A percentile compares a stretch with the other conserved stretches of the same genome.
Evolutionary conservation across 2,113 vertebrate genomes (phyloP).

Genomic region (Oryctolagus cuniculus): DNA sequence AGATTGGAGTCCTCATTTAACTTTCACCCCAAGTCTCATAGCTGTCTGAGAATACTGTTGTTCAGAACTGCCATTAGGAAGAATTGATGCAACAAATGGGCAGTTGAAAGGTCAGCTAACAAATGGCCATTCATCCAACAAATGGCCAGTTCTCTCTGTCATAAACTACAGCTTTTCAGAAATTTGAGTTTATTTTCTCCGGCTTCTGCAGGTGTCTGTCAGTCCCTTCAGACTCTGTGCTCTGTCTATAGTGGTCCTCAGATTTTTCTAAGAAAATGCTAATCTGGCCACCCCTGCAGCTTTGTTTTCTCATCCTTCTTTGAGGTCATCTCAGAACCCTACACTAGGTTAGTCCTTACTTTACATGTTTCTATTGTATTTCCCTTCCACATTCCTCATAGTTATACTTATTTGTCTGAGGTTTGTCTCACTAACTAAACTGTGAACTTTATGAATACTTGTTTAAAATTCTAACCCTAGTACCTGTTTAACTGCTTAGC

Average conservation of each 20-base stretch:
- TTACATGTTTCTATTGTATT: not conserved
- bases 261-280: not conserved
- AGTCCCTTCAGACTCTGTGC: not conserved
- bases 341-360: not conserved
- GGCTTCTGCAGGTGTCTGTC: not conserved
- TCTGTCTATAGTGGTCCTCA: not conserved
- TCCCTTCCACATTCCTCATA: not conserved
- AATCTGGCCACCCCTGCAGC: fast-evolving
- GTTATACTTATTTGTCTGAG: not conserved
- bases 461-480: not conserved
- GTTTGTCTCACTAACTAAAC: not conserved
- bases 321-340: not conserved
- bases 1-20: not conserved
- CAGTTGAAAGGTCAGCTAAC: not conserved
- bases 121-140: not conserved
- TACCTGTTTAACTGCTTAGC: not conserved
- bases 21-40: not conserved
- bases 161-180: not conserved
- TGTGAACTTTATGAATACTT: not conserved
- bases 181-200: not conserved
- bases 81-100: not conserved
- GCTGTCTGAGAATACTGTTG: not conserved
- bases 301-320: not conserved
- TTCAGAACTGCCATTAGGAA: not conserved
- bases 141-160: not conserved